Evolutionary conservation across 2,888 invertebrate genomes (phyloP), one percentile per base, ranked within the genome.

Genomic region (Scelioninae gen. 2): DNA sequence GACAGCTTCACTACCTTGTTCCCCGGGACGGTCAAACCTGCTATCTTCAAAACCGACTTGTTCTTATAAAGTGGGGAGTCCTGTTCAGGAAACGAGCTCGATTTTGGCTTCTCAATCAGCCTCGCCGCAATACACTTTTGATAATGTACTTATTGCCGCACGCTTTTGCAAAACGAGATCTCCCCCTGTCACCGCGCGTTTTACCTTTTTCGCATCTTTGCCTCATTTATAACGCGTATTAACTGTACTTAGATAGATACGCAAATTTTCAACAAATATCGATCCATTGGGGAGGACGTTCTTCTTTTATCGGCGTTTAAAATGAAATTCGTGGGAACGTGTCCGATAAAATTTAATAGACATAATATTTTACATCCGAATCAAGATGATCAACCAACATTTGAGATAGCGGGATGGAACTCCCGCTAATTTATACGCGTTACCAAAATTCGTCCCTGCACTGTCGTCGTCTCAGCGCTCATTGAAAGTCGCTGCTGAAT

Each of bases 1-100:
- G 83, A 84, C 82, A 82, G 81, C 82, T 82, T 82, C 81, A 79
- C 81, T 80, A 80, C 74, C 77, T 79, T 75, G 77, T 80, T 75
- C 45, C 72, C 48, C 50, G 45, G 58, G 75, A 76, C 74, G 76
- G 65, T 74, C 78, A 58, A 76, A 79, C 78, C 80, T 75, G 78
- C 78, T 81, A 80, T 81, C 80, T 79, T 73, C 69, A 55, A 79
- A 80, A 77, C 75, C 75, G 77, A 78, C 78, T 78, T 77, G 78
- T 78, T 76, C 74, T 74, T 77, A 75, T 79, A 81, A 81, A 83
- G 81, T 80, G 79, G 78, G 75, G 80, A 81, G 79, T 79, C 73
- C 71, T 81, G 80, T 81, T 77, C 78, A 79, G 79, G 79, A 82
- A 82, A 78, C 80, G 78, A 78, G 76, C 78, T 76, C 78, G 76